Base-by-base conservation (phyloP, 1,140 invertebrate genomes). In the Drosophila tsacasi region DNA sequence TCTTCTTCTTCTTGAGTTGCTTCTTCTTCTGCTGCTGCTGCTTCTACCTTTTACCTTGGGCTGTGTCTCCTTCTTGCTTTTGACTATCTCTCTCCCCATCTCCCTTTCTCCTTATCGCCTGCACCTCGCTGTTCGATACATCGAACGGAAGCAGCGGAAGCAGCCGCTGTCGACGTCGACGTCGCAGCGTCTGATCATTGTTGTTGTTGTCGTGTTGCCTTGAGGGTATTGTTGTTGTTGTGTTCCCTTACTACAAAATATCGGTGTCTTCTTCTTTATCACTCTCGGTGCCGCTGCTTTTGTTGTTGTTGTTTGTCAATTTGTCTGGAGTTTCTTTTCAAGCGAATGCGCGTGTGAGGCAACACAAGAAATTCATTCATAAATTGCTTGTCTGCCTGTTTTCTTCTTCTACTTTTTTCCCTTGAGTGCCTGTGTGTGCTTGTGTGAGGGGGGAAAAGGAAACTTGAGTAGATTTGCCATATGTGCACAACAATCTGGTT, bases 341-440 rank as follows among this genome's bases (percentile, higher is more conserved):
- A 47, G 30, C 80, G 85, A 90, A 85, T 71, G 80, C 82, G 75
- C 77, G 90, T 92, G 90, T 74, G 76, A 92, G 73, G 90, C 90
- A 92, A 92, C 83, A 86, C 58, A 78, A 92, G 82, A 92, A 92
- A 92, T 92, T 92, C 90, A 92, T 92, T 92, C 90, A 92, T 92
- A 92, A 92, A 92, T 86, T 83, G 79, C 65, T 64, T 75, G 60
- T 64, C 67, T 66, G 75, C 50, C 58, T 75, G 75, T 65, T 65
- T 65, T 27, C 21, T 17, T 44, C 60, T 25, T 55, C 50, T 35
- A 30, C n/a, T 7, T 35, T 35, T 23, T n/a, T 55, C 19, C 19
- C 50, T 35, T 21, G 30, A 54, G n/a, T 27, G 40, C 32, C 32
- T 27, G 25, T 42, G 37, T 57, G 35, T 50, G 25, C 10, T 23